Percentiles rank a stretch among this genome's conserved stretches.
Conservation (phyloP, 2,888 invertebrate genomes). For the Nemotelus nigrinus region DNA sequence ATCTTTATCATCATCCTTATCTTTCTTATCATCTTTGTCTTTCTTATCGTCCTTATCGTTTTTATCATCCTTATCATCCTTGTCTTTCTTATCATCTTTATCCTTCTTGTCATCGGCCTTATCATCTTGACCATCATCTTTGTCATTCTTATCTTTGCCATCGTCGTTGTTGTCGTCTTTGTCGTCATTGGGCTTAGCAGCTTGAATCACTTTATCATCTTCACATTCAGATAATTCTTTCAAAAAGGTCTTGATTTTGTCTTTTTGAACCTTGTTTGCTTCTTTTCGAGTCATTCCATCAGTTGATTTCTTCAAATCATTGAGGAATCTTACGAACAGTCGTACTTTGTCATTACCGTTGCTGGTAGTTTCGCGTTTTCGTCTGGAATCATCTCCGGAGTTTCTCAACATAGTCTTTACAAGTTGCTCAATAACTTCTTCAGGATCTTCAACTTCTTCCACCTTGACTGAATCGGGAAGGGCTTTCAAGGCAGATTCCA, state of each 20-base stretch:
- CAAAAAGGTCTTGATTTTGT: conserved; percentile 17
- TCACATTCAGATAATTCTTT: neutral
- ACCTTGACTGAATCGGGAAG: neutral
- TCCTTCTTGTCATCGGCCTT: conserved; percentile 8
- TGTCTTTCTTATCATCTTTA: conserved; percentile 6
- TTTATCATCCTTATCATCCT: conserved; percentile 20
- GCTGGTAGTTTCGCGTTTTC: neutral
- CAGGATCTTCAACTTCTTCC: neutral
- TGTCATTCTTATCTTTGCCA: conserved; percentile 53
- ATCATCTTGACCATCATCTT: conserved; percentile 11
- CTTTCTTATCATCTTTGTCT: conserved; percentile 7
- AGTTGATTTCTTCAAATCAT: conserved; percentile 10
- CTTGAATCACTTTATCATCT: conserved; percentile 1
- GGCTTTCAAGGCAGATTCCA: neutral
- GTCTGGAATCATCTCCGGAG: neutral
- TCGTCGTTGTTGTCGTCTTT: conserved; percentile 20
- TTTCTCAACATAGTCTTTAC: neutral
- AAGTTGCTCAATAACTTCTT: conserved; percentile 8
- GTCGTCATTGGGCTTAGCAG: neutral
- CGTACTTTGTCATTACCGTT: neutral
- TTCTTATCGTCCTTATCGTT: conserved; percentile 22
- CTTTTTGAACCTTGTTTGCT: neutral
- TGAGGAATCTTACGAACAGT: neutral
- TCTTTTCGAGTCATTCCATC: neutral
- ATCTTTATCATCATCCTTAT: conserved; percentile 3